Conservation (phyloP, 2,888 invertebrate species). For the Sinotaia quadrata region DNA sequence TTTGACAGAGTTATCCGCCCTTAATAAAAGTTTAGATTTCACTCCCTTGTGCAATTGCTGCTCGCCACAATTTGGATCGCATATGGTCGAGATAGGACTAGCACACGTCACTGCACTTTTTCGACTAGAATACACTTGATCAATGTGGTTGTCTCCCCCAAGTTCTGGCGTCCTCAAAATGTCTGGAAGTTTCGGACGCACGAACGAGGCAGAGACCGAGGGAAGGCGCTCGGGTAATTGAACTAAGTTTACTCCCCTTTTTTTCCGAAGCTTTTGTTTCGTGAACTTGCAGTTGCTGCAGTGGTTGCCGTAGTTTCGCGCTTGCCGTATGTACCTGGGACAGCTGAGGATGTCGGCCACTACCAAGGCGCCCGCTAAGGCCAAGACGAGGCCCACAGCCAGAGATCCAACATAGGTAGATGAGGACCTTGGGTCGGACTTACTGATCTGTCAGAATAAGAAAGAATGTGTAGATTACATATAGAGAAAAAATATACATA, state of each 20-base stretch:
- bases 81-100: no score
- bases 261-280: background rate
- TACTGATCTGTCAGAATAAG: slow-evolving; percentile 5
- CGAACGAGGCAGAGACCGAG: background rate
- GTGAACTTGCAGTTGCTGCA: background rate
- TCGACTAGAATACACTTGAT: background rate
- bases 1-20: no score
- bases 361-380: slow-evolving; percentile 14
- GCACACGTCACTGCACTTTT: no score
- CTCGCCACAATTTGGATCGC: no score
- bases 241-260: background rate
- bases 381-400: slow-evolving; percentile 10
- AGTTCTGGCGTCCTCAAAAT: background rate
- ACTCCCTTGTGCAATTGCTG: no score
- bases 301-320: slow-evolving; percentile 1
- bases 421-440: slow-evolving; percentile 10
- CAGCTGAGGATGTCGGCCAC: slow-evolving; percentile 19
- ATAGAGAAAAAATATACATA: no score
- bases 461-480: no score
- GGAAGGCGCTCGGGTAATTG: background rate
- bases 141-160: background rate
- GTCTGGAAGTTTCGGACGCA: background rate
- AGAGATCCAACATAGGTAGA: slow-evolving; percentile 23
- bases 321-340: background rate
- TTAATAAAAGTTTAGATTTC: no score